Conservation (phyloP, 2,888 invertebrate species). For the Metalampra italica region DNA sequence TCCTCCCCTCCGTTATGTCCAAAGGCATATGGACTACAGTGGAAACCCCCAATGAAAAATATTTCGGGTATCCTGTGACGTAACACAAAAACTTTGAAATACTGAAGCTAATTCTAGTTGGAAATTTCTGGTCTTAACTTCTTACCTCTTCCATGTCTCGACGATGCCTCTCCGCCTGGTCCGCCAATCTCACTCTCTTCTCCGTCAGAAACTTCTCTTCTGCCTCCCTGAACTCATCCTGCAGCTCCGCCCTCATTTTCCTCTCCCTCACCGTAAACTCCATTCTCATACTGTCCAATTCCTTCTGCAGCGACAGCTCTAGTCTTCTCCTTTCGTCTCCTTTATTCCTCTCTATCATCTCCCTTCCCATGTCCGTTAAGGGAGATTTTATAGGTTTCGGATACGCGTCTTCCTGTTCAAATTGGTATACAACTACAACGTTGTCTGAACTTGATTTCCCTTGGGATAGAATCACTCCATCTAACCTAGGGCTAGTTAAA, state of each 20-base stretch:
- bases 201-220: conserved; percentile 66
- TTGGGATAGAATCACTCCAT: conserved; percentile 67
- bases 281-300: conserved; percentile 74
- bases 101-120: no score
- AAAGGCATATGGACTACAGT: no score
- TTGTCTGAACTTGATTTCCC: conserved; percentile 66
- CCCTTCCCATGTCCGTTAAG: conserved; percentile 58
- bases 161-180: conserved; percentile 64
- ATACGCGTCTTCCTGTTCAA: conserved; percentile 54
- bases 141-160: conserved; percentile 67
- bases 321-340: conserved; percentile 61
- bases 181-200: conserved; percentile 58
- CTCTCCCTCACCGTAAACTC: conserved; percentile 77
- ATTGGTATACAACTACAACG: conserved; percentile 69
- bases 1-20: no score
- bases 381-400: conserved; percentile 57
- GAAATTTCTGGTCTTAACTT: neutral
- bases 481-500: conserved; percentile 57
- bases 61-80: no score
- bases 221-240: conserved; percentile 69
- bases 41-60: no score
- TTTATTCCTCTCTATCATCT: conserved; percentile 63
- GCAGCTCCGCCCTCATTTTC: conserved; percentile 74
- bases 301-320: conserved; percentile 65
- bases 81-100: no score